Conservation (phyloP, 2,888 invertebrate genomes). For the Cryptocheilus praepositus region DNA sequence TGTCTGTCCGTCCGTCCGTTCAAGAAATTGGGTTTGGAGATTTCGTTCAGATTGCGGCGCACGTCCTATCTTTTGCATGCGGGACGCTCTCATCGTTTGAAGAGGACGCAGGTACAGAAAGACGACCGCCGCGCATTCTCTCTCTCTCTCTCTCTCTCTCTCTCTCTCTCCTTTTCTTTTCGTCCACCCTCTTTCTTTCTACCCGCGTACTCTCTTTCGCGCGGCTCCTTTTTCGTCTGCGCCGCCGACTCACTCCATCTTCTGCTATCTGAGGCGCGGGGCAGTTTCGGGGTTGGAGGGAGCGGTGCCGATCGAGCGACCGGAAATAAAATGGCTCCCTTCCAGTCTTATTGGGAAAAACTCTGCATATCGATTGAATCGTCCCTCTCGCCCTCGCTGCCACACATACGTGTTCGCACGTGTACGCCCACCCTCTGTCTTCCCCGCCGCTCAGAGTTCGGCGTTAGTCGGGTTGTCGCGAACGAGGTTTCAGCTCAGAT, state of each 20-base stretch:
- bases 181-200: no score
- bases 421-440: no score
- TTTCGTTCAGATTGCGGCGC: conserved; percentile 63
- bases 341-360: conserved; percentile 50
- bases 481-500: no score
- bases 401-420: not conserved
- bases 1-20: conserved; percentile 48
- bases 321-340: conserved; percentile 58
- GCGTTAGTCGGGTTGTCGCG: no score
- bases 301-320: conserved; percentile 47
- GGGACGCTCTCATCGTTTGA: conserved; percentile 29
- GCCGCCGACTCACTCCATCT: conserved; percentile 12
- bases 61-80: conserved; percentile 62
- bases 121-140: not conserved
- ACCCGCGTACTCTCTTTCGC: no score
- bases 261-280: conserved; percentile 17
- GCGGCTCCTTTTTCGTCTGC: not conserved
- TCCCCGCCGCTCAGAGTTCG: no score
- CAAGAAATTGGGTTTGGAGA: conserved; percentile 69
- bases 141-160: conserved; percentile 14
- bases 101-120: conserved; percentile 23
- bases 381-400: not conserved
- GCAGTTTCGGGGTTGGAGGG: conserved; percentile 34
- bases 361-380: conserved; percentile 52
- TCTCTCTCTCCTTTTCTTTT: not conserved